A percentile compares a stretch with the other conserved stretches of the same genome.
Evolutionary conservation across 2,113 vertebrate genomes (phyloP).

Genomic region (Gracilinanus agilis): DNA sequence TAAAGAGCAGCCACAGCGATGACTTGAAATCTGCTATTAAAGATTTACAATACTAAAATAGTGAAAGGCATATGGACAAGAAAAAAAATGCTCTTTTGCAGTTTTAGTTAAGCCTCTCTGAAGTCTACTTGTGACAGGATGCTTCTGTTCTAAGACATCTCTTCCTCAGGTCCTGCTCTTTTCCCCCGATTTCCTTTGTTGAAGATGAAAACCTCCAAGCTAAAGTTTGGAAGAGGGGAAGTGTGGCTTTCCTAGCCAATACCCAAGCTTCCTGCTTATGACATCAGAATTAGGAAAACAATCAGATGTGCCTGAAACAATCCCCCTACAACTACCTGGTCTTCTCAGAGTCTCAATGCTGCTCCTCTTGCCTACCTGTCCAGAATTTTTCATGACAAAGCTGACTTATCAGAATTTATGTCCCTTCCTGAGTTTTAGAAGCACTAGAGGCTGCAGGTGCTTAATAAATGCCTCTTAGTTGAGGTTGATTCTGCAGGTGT

Average conservation of each 20-base stretch:
- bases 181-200: neutral
- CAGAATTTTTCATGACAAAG: neutral
- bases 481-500: neutral
- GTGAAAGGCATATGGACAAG: neutral
- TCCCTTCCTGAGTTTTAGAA: neutral
- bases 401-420: neutral
- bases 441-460: neutral
- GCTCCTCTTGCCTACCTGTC: neutral
- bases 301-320: neutral
- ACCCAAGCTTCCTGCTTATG: neutral
- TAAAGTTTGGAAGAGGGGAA: neutral
- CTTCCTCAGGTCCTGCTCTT: neutral
- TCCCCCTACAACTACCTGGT: neutral
- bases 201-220: neutral
- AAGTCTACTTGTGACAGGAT: neutral
- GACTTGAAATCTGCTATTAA: neutral
- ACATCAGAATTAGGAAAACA: neutral
- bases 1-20: neutral
- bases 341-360: neutral
- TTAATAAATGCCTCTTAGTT: neutral
- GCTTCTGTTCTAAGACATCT: neutral
- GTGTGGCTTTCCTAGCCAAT: neutral
- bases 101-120: neutral
- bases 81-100: neutral
- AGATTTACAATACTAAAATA: neutral